These are phyloP conservation scores for Agonopterix subpropinquella DNA, from an alignment of 2,888 invertebrate species.

Conservation along the genomic window DNA sequence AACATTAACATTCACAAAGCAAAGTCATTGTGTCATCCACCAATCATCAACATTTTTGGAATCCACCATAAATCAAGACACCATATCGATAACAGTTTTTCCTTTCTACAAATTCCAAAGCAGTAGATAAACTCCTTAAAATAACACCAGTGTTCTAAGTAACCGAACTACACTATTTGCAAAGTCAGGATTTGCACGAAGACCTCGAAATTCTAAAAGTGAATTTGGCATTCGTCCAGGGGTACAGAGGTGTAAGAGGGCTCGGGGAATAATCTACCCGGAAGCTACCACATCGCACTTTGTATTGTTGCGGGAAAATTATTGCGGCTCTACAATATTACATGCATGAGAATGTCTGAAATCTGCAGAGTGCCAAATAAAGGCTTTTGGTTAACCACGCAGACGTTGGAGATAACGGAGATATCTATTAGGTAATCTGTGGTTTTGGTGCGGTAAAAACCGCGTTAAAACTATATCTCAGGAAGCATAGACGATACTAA, in stretches of 20 bases:
- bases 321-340: constrained; percentile 1
- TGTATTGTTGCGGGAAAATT: constrained; percentile 10
- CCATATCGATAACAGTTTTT: too few species aligned
- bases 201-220: constrained; percentile 44
- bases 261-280: constrained; percentile 19
- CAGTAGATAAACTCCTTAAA: background rate
- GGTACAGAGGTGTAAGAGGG: constrained; percentile 33
- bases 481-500: too few species aligned
- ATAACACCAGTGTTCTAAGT: background rate
- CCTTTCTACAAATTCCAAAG: too few species aligned
- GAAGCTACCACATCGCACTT: constrained; percentile 14
- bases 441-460: too few species aligned
- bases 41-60: too few species aligned
- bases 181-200: constrained; percentile 10
- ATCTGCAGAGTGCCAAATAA: background rate
- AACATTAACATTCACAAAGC: too few species aligned
- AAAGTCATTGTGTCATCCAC: too few species aligned
- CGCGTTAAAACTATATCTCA: too few species aligned
- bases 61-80: too few species aligned
- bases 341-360: background rate
- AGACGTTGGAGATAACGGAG: background rate
- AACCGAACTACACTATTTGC: background rate
- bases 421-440: too few species aligned
- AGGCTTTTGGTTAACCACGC: background rate
- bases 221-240: constrained; percentile 43